A percentile compares a stretch with the other conserved stretches of the same genome.
phyloP scores from a whole-genome alignment of 1,140 invertebrate species.

The Lanistes nyassanus region DNA sequence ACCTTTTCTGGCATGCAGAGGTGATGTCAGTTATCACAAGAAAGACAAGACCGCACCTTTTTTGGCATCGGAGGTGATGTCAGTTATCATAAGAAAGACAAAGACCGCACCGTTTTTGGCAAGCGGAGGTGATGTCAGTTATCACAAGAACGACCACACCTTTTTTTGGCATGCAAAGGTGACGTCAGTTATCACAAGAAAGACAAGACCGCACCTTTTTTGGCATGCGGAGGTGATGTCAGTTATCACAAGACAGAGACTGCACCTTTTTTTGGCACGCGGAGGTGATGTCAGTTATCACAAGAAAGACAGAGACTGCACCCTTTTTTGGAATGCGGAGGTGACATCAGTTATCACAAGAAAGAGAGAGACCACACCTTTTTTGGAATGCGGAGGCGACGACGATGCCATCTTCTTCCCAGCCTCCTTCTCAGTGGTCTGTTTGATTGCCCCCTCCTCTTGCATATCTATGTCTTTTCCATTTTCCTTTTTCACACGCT shows the following conservation, averaged over 20 bases:
- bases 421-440: neutral
- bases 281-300: neutral
- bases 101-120: neutral
- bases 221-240: too few species aligned
- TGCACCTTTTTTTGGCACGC: too few species aligned
- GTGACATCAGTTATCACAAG: neutral
- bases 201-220: neutral
- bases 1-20: too few species aligned
- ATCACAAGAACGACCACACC: too few species aligned
- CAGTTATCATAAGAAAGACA: neutral
- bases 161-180: neutral
- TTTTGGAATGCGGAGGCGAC: neutral
- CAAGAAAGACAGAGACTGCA: neutral
- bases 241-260: too few species aligned
- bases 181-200: neutral
- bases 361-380: neutral
- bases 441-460: neutral
- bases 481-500: slow-evolving; percentile 14
- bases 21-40: neutral
- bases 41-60: neutral
- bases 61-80: neutral
- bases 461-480: neutral
- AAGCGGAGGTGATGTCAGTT: too few species aligned
- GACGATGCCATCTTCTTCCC: neutral
- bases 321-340: slow-evolving; percentile 9